Base-by-base conservation (phyloP, 1,140 invertebrate species). In the Drosophila sproati region DNA sequence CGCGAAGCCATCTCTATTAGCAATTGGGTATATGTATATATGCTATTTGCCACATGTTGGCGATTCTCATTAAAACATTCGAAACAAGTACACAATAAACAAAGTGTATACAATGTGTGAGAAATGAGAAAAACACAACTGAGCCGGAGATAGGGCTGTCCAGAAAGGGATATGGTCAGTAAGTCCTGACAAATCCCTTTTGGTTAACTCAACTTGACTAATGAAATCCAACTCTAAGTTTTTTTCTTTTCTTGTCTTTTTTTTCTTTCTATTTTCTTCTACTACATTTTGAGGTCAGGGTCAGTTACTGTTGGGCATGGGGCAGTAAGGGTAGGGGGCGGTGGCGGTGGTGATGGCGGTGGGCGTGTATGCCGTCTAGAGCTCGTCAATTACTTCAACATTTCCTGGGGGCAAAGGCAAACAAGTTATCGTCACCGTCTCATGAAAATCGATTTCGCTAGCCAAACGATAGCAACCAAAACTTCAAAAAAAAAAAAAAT, bases 1-100 rank as follows among this genome's bases (percentile, higher is more conserved):
- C 72, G 72, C 72, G 37, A 74, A 74, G 66, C 62, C 72, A 74
- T 74, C 72, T 74, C 72, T 70, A 74, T 74, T 74, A 56, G 72
- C 54, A 57, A 69, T 59, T 61, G 50, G 41, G 32, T 29, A 39
- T 37, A 5, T 37, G 5, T 7, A 37, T 7, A 37, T 43, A 34
- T 34, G 5, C 10, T 43, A 43, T 43, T 43, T 43, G 39, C 39
- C 10, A 43, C 8, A 45, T 31, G 56, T 43, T 43, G 45, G 56
- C 29, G 8, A 35, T 67, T 54, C 69, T 66, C 69, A 59, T 68
- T 54, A 73, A 73, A 72, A 64, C 20, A 20, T 47, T 48, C 47
- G 20, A 28, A 48, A 48, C 7, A 48, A 10, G 8, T 29, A 34
- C 34, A 34, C 34, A 34, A 34, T 34, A 20, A 20, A 20, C 34